phyloP scores from a whole-genome alignment of 2,888 invertebrate genomes.

The Polietes domitor region DNA sequence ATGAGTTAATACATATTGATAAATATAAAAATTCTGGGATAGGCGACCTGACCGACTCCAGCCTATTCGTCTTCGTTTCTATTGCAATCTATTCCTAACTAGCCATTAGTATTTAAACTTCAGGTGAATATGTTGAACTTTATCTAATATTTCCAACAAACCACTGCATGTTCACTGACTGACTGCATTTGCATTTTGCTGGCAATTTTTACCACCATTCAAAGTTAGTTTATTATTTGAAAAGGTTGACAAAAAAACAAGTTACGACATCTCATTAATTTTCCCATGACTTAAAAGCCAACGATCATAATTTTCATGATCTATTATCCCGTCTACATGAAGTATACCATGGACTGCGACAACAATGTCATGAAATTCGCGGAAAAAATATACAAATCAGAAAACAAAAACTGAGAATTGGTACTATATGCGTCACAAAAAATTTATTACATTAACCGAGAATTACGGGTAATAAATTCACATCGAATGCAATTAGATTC shows the following conservation, averaged over 20 bases:
- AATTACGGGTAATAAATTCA: conserved; percentile 53
- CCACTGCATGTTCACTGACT: conserved; percentile 34
- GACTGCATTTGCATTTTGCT: conserved; percentile 16
- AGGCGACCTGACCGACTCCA: too few relatives aligned
- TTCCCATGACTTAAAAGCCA: conserved; percentile 55
- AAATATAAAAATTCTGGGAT: too few relatives aligned
- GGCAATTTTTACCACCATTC: conserved; percentile 26
- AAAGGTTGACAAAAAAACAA: conserved; percentile 38
- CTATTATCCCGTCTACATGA: conserved; percentile 54
- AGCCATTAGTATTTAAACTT: too few relatives aligned
- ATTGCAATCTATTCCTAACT: too few relatives aligned
- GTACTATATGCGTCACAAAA: conserved; percentile 64
- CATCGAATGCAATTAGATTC: conserved; percentile 63
- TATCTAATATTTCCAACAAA: background rate
- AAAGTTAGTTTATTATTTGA: background rate
- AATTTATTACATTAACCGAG: conserved; percentile 61
- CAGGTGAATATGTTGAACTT: background rate
- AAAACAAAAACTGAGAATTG: conserved; percentile 40
- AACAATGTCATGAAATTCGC: conserved; percentile 36
- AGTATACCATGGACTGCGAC: conserved; percentile 12
- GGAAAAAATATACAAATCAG: too few relatives aligned
- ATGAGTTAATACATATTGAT: too few relatives aligned
- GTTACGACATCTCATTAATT: conserved; percentile 58
- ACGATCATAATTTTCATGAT: conserved; percentile 51
- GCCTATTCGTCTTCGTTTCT: too few relatives aligned